A percentile compares a stretch with the other conserved stretches of the same genome.
Conservation (phyloP, 2,797 vertebrate species). For the Bucorvus abyssinicus region DNA sequence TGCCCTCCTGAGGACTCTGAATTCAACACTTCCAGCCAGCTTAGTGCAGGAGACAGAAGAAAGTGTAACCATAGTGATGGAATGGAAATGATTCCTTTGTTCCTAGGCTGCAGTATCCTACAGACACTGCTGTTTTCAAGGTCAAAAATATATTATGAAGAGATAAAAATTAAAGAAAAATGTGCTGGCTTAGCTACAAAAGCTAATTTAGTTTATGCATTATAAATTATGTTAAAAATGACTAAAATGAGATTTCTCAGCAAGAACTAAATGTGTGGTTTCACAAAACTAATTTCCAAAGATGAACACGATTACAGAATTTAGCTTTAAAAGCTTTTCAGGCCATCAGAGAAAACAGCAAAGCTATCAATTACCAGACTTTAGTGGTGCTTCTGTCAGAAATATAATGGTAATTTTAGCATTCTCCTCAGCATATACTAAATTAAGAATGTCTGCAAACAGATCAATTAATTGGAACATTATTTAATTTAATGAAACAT, state of each 20-base stretch:
- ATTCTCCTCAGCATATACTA: slow-evolving; percentile 72
- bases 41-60: slow-evolving; percentile 69
- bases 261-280: slow-evolving; percentile 78
- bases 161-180: slow-evolving; percentile 80
- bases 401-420: slow-evolving; percentile 77
- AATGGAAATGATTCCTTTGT: slow-evolving; percentile 84
- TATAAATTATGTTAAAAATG: slow-evolving; percentile 80
- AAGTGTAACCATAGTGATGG: slow-evolving; percentile 86
- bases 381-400: slow-evolving; percentile 70
- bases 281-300: slow-evolving; percentile 80
- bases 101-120: slow-evolving; percentile 79
- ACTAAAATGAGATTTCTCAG: slow-evolving; percentile 81
- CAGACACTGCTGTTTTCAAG: slow-evolving; percentile 80
- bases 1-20: slow-evolving; percentile 74
- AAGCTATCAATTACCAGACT: slow-evolving; percentile 77
- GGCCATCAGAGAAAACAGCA: slow-evolving; percentile 75
- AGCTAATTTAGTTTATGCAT: slow-evolving; percentile 79
- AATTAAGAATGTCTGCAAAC: slow-evolving; percentile 78
- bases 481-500: slow-evolving; percentile 77
- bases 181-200: slow-evolving; percentile 77
- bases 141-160: slow-evolving; percentile 81
- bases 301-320: slow-evolving; percentile 76
- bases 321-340: slow-evolving; percentile 79
- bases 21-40: slow-evolving; percentile 73
- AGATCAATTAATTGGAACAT: slow-evolving; percentile 76